Base-by-base conservation (phyloP, 2,113 vertebrate genomes). In the Pluvianellus socialis region DNA sequence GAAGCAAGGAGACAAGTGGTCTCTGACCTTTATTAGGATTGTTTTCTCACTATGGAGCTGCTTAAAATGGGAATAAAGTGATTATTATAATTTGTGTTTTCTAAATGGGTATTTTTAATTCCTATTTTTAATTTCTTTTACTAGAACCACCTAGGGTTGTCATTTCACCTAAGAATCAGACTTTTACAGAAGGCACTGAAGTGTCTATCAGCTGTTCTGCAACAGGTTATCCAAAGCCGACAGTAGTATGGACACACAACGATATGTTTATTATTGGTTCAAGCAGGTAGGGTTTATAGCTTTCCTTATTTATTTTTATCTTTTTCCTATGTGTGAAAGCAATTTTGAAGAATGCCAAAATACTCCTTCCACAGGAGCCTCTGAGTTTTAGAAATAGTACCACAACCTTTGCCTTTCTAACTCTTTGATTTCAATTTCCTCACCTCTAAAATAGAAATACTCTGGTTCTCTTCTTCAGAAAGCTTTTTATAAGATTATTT, bases 181-280 rank as follows among this genome's bases (percentile, higher is more conserved):
- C 99, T 45, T 99, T 99, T 75, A 98, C 83, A 15, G 95, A 94
- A 65, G 99, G 99, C 67, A 98, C 98, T 50, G 98, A 99, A 79
- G 98, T 99, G n/a, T 98, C 98, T 92, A 98, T 99, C 95, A 98
- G 98, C 61, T 99, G 99, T 81, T 98, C 98, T 15, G 98, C 98
- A 80, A 98, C 96, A 2, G 99, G 99, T 56, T 98, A 99, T 94
- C 99, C 99, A 27, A 96, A 98, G 38, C 99, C 99, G 4, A 98
- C 97, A 9, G 79, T 99, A 12, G 96, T 99, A 49, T 99, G 99
- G 99, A 99, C 98, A 6, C 93, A 99, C 96, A 99, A 99, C 0
- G 99, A 98, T 91, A 98, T 99, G 98, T 99, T 99, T 97, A 97
- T 99, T 33, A 71, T 98, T 96, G 98, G 98, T 42, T 99, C 99